Evolutionary conservation across 53 echinoderm and acorn worm species (phyloP), one percentile per base, ranked within the genome.

Genomic region (Antedon mediterranea): DNA sequence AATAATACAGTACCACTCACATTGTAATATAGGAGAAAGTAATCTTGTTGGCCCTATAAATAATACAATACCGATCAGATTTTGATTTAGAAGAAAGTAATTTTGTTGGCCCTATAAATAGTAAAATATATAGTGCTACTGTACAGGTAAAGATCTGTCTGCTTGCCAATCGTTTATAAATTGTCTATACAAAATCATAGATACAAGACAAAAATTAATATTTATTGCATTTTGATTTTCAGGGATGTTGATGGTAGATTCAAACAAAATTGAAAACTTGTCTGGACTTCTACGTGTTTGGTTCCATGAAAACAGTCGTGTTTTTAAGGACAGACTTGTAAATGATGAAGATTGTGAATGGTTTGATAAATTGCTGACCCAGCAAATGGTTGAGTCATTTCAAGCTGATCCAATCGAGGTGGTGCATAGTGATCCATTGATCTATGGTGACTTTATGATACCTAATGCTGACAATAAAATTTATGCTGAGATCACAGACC

Each of bases 251-350:
- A 97, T 97, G 97, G 97, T 88, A n/a, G 86, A 84, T 14, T 34
- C 85, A 28, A 30, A 78, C 76, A 97, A 90, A 76, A 31, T 97
- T 29, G 90, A 86, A 78, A 71, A 70, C 81, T 43, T 92, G 8
- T 79, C 72, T 71, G 31, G 73, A 43, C 88, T 97, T 20, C 88
- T 97, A 28, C 78, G 92, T 23, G 85, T 97, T 71, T 97, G 97
- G 97, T 89, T 92, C 83, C 97, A 97, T 31, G 97, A 97, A 86
- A 92, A 82, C 83, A 88, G 91, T 31, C 89, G 97, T 23, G 86
- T 97, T 71, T 97, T 97, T 82, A 87, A 92, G 80, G 97, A 97
- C 30, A 92, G 97, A 81, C 92, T 97, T 14, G 91, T 97, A 78
- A 97, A 92, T 76, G 75, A 84, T 3, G 88, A 92, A 75, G 97